These are phyloP conservation scores for Congeria kusceri DNA, from an alignment of 2,888 invertebrate species.

Conservation along the genomic window DNA sequence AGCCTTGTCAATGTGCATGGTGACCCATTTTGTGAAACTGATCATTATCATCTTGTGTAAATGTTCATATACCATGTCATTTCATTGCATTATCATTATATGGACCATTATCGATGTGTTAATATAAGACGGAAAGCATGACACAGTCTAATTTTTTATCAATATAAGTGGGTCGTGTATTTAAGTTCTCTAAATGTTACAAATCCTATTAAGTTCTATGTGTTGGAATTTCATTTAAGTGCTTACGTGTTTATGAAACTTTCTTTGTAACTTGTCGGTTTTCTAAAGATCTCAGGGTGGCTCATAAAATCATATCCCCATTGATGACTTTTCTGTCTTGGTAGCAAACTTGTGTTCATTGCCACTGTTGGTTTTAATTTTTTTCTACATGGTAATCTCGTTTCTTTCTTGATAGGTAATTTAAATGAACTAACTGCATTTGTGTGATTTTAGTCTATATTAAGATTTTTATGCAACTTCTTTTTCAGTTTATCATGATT, in stretches of 20 bases:
- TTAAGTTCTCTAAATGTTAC: no score
- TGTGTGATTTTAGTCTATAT: constrained; percentile 39
- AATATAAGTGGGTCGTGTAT: no score
- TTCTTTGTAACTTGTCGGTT: constrained; percentile 1
- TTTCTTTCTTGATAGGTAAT: background rate
- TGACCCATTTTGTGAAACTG: background rate
- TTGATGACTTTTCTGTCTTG: constrained; percentile 1
- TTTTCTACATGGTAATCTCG: background rate
- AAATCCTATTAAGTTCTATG: no score
- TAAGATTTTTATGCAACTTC: constrained; percentile 44
- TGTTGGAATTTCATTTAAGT: no score
- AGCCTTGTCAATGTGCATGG: background rate
- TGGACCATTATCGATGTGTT: no score
- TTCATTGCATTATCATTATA: background rate
- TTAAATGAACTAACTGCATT: background rate
- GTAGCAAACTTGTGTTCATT: background rate
- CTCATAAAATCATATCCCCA: background rate
- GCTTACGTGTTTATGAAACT: no score
- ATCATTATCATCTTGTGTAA: background rate
- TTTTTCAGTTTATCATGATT: constrained; percentile 36
- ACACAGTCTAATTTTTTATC: no score
- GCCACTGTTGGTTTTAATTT: no score
- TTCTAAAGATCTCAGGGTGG: constrained; percentile 8
- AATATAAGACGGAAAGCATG: no score
- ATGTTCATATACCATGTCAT: constrained; percentile 7